Base-by-base conservation (phyloP, 1,140 invertebrate species). In the Sinonovacula constricta region DNA sequence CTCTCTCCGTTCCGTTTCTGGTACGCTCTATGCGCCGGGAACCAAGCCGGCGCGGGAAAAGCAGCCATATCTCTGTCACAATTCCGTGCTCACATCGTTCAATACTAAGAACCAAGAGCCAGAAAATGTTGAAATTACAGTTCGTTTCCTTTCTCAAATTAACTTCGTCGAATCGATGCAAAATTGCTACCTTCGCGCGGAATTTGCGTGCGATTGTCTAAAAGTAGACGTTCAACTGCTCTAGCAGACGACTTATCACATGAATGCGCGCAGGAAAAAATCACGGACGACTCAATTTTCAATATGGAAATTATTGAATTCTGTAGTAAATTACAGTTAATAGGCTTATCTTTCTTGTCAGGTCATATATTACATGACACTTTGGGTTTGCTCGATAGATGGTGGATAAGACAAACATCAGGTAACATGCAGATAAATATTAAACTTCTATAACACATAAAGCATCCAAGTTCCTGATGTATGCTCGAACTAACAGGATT, bases 271-370 rank as follows among this genome's bases (percentile, higher is more conserved):
- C 53, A 28, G 54, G 26, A 34, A 59, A 60, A 59, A 59, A 59
- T 28, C 59, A 26, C 30, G 65, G 65, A 51, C 49, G 65, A 67
- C 39, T 67, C 65, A 67, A 67, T 67, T 67, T 79, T 71, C 77
- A 57, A 66, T 72, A 71, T 66, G 77, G 67, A 66, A 66, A 71
- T 79, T 79, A 79, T 79, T 71, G 77, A 79, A 71, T 79, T 79
- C 68, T 65, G 51, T 60, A 68, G 57, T 71, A 79, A 71, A 79
- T 79, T 79, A 79, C 68, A 71, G 30, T 65, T 79, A 79, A 79
- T 79, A 70, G 68, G 56, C 68, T 75, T 69, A 75, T 75, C 49
- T 65, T 30, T 26, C 0, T 36, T 70, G 68, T 70, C 68, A 70
- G 68, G 53, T 34, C 68, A 70, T 70, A 56, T 39, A 70, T 70